These are phyloP conservation scores for Eidolon helvum DNA, from an alignment of 2,113 vertebrate species.

Conservation along the genomic window DNA sequence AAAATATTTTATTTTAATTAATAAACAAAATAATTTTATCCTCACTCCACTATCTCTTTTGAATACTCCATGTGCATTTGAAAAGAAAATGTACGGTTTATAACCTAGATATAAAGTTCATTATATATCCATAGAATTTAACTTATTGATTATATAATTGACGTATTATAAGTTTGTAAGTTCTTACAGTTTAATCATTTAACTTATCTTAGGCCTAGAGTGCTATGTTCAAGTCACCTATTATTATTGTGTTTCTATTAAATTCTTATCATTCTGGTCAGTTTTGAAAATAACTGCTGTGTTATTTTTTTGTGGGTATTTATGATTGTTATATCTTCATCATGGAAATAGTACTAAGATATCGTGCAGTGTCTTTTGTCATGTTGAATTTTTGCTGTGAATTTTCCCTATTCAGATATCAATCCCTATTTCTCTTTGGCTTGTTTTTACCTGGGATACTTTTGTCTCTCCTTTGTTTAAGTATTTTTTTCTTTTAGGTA, in stretches of 20 bases:
- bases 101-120: neutral
- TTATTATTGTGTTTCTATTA: neutral
- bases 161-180: neutral
- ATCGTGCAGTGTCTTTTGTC: neutral
- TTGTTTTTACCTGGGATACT: neutral
- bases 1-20: neutral
- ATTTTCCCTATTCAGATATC: neutral
- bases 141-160: neutral
- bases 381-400: neutral
- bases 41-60: neutral
- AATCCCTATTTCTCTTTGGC: neutral
- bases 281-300: neutral
- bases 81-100: neutral
- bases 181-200: neutral
- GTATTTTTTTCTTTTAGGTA: neutral
- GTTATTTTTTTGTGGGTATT: neutral
- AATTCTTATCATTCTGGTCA: neutral
- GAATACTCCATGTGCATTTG: neutral
- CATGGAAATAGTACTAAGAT: neutral
- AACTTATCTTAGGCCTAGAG: neutral
- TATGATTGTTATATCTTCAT: neutral
- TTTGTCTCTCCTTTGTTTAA: neutral
- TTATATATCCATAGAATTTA: neutral
- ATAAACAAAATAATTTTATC: neutral
- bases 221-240: neutral